Conservation (phyloP, 2,113 vertebrate species). For the Scomber colias region DNA sequence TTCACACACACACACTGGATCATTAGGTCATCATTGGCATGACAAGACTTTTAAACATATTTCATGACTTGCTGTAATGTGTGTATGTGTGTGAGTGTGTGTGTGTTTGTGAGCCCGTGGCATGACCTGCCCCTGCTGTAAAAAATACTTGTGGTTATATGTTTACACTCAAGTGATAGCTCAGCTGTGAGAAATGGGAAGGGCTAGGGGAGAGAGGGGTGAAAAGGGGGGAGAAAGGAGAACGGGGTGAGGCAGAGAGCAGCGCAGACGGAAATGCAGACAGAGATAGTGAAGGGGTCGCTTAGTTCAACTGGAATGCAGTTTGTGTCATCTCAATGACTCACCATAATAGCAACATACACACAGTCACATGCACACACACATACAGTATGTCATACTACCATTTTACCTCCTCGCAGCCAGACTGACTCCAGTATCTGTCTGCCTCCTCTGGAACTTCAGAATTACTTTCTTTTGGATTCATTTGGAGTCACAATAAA, state of each 20-base stretch:
- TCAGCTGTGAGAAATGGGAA: slow-evolving; percentile 15
- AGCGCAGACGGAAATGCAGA: slow-evolving; percentile 77
- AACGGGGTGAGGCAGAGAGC: slow-evolving; percentile 54
- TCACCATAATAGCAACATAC: slow-evolving; percentile 78
- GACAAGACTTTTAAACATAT: slow-evolving; percentile 83
- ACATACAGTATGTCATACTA: slow-evolving; percentile 66
- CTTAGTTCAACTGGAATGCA: slow-evolving; percentile 75
- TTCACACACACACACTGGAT: slow-evolving; percentile 27
- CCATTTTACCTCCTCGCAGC: slow-evolving; percentile 68
- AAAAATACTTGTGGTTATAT: slow-evolving; percentile 80
- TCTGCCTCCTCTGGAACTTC: slow-evolving; percentile 41
- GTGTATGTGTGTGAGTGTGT: slow-evolving; percentile 23
- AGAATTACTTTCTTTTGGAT: slow-evolving; percentile 13
- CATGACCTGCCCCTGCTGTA: slow-evolving; percentile 64
- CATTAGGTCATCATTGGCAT: slow-evolving; percentile 71
- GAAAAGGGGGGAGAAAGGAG: background rate
- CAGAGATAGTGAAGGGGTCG: slow-evolving; percentile 70
- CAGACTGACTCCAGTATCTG: slow-evolving; percentile 66
- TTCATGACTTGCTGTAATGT: slow-evolving; percentile 57
- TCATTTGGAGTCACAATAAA: background rate
- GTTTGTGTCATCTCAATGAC: slow-evolving; percentile 79
- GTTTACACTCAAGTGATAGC: slow-evolving; percentile 80
- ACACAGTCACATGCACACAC: slow-evolving; percentile 59
- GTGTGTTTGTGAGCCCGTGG: background rate
- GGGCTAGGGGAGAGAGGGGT: background rate